These are phyloP conservation scores for Papilio helenus DNA, from an alignment of 1,140 invertebrate species.

Conservation along the genomic window DNA sequence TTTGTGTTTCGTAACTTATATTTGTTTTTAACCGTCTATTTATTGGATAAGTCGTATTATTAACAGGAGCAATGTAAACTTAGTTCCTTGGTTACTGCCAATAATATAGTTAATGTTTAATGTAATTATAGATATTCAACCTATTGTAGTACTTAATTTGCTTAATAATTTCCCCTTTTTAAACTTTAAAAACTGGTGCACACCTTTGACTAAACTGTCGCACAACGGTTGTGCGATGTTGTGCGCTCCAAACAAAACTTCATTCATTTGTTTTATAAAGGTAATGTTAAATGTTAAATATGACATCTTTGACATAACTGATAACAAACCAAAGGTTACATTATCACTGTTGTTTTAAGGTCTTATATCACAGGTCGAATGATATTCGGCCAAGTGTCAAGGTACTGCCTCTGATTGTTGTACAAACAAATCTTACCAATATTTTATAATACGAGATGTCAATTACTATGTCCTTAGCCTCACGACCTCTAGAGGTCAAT, in stretches of 20 bases:
- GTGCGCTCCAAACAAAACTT: too few relatives aligned
- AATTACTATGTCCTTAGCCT: constrained; percentile 27
- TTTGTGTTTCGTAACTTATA: background rate
- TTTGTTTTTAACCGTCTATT: constrained; percentile 1
- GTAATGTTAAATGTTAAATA: background rate
- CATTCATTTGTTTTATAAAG: background rate
- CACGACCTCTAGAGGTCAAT: constrained; percentile 15
- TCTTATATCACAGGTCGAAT: constrained; percentile 7
- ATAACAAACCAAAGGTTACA: background rate
- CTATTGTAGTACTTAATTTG: too few relatives aligned
- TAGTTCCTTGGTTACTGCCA: background rate
- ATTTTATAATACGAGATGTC: constrained; percentile 13
- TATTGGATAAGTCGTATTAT: too few relatives aligned
- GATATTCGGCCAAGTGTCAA: constrained; percentile 3
- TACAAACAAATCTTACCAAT: constrained; percentile 9
- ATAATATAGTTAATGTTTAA: background rate
- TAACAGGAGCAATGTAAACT: background rate
- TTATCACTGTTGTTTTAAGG: constrained; percentile 2
- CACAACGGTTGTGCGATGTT: too few relatives aligned
- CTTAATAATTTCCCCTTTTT: too few relatives aligned
- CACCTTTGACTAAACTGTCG: too few relatives aligned
- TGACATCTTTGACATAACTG: background rate
- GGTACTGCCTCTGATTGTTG: background rate
- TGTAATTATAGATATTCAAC: too few relatives aligned
- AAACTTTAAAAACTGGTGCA: too few relatives aligned